Conservation (phyloP, 2,113 vertebrate genomes). For the Sporophila hypoxantha region DNA sequence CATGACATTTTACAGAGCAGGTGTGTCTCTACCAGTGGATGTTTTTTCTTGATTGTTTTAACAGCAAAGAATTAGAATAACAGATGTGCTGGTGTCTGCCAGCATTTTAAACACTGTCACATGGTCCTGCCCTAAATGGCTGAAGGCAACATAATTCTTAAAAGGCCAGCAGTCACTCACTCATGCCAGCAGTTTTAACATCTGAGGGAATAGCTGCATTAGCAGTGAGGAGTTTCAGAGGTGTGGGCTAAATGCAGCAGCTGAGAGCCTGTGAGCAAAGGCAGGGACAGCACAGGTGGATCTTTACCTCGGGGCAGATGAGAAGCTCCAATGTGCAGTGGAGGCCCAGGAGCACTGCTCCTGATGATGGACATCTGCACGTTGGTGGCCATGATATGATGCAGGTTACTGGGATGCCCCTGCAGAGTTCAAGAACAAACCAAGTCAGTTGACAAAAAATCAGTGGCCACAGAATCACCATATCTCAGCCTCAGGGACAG, state of each 20-base stretch:
- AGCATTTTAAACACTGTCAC: not conserved
- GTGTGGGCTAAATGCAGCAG: not conserved
- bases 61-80: not conserved
- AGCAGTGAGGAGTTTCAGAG: not conserved
- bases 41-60: not conserved
- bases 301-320: conserved; percentile 91
- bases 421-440: conserved; percentile 44
- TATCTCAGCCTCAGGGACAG: not conserved
- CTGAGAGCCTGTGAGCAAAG: not conserved
- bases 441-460: not conserved
- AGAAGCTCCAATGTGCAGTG: conserved; percentile 87
- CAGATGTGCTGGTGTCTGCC: not conserved
- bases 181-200: not conserved
- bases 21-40: not conserved
- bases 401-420: conserved; percentile 91
- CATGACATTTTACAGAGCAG: not conserved
- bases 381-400: conserved; percentile 91
- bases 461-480: not conserved
- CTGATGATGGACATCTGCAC: conserved; percentile 93
- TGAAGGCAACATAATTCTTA: not conserved
- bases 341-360: conserved; percentile 79
- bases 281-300: not conserved
- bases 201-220: fast-evolving
- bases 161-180: not conserved
- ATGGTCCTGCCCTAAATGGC: not conserved